A percentile compares a stretch with the other conserved stretches of the same genome.
These are phyloP conservation scores for Grammomys surdaster DNA, from an alignment of 2,113 vertebrate species.

Conservation along the genomic window DNA sequence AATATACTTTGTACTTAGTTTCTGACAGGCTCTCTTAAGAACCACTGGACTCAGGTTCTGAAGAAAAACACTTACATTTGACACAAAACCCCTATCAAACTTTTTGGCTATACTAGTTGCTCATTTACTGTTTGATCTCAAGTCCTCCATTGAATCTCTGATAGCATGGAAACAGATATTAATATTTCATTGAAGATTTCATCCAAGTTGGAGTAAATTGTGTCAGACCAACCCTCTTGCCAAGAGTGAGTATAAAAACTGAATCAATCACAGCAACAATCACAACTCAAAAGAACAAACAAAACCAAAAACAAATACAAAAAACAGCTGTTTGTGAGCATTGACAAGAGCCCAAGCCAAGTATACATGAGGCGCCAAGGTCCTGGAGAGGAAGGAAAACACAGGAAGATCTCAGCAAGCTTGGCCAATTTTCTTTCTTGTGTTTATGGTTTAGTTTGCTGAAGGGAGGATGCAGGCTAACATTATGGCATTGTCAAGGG, in stretches of 20 bases:
- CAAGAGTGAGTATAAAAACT: conserved; percentile 8
- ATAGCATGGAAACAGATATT: neutral
- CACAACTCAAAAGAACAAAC: neutral
- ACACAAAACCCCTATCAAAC: neutral
- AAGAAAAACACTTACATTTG: neutral
- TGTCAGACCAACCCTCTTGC: neutral
- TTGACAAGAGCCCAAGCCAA: neutral
- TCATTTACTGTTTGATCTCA: conserved; percentile 12
- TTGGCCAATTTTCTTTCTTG: neutral
- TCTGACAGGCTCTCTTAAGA: neutral
- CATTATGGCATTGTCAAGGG: neutral
- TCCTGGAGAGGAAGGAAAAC: neutral
- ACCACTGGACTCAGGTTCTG: neutral
- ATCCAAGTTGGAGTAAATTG: neutral
- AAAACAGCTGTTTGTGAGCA: neutral
- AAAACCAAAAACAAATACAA: no score
- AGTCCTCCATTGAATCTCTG: neutral
- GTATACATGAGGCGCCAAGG: rapidly evolving
- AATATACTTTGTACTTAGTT: conserved; percentile 22
- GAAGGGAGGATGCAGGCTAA: rapidly evolving
- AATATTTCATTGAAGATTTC: neutral
- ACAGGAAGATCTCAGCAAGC: neutral
- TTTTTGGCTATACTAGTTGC: neutral
- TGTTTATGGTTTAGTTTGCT: neutral
- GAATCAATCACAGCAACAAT: neutral